Conservation (phyloP, 30 jellyfish, hydroid and myxozoan species). For the Pseudorhiza aurosa region DNA sequence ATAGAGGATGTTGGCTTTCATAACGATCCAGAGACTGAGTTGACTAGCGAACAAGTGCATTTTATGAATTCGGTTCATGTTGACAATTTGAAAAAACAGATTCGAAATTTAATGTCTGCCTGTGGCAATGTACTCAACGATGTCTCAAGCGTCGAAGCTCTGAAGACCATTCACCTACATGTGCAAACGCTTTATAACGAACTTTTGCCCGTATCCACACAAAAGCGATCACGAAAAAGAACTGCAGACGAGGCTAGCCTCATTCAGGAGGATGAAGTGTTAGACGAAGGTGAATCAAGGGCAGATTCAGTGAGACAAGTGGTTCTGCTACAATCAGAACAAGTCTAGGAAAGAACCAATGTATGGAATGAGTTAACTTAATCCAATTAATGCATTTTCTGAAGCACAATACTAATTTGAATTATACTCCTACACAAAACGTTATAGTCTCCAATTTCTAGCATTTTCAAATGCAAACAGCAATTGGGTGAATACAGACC, state of each 20-base stretch:
- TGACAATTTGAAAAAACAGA: constrained; percentile 60
- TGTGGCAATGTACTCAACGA: constrained; percentile 77
- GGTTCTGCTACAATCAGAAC: constrained; percentile 36
- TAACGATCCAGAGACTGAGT: constrained; percentile 41
- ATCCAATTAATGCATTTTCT: no score
- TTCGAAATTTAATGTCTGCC: constrained; percentile 47
- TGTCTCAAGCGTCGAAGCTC: constrained; percentile 49
- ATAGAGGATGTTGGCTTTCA: constrained; percentile 63
- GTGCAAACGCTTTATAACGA: constrained; percentile 68
- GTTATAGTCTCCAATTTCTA: no score
- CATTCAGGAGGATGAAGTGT: constrained; percentile 60
- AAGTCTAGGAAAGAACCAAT: not conserved
- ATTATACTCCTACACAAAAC: no score
- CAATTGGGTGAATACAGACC: no score
- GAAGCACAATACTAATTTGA: no score
- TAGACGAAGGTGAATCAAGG: constrained; percentile 67
- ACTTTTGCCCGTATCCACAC: not conserved
- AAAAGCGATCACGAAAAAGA: constrained; percentile 46
- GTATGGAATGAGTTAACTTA: no score
- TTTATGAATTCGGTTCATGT: constrained; percentile 39
- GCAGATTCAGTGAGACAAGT: constrained; percentile 48
- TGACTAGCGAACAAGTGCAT: constrained; percentile 58
- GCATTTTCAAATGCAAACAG: no score
- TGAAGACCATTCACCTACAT: constrained; percentile 64
- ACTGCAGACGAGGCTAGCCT: constrained; percentile 66